Percentiles rank a stretch among this genome's conserved stretches.
phyloP scores from a whole-genome alignment of 2,888 invertebrate genomes.

The Serripes groenlandicus region DNA sequence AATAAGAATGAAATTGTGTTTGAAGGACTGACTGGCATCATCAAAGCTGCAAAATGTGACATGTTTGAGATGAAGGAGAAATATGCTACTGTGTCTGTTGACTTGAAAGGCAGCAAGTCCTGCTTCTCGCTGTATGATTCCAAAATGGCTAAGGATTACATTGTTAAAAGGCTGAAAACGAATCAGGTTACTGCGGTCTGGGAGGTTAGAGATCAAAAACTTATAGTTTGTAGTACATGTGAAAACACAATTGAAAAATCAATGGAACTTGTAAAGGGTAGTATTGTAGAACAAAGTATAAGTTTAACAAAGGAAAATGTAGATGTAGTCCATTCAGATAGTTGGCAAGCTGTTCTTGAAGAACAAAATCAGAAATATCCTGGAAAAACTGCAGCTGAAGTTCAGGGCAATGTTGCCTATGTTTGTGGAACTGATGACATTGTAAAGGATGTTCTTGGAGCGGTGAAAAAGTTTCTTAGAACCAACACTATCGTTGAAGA shows the following conservation, averaged over 20 bases:
- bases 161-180: slow-evolving; percentile 42
- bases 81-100: background rate
- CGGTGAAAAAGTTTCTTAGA: slow-evolving; percentile 47
- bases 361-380: slow-evolving; percentile 17
- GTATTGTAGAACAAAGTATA: slow-evolving; percentile 18
- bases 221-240: slow-evolving; percentile 15
- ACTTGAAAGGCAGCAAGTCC: background rate
- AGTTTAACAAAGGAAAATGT: slow-evolving; percentile 7
- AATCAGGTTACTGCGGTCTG: slow-evolving; percentile 40
- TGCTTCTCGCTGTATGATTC: slow-evolving; percentile 13
- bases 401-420: background rate
- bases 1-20: slow-evolving; percentile 51
- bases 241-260: background rate
- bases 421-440: slow-evolving; percentile 52
- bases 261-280: slow-evolving; percentile 14
- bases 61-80: slow-evolving; percentile 42
- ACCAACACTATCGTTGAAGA: slow-evolving; percentile 51
- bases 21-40: slow-evolving; percentile 36
- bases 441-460: slow-evolving; percentile 24
- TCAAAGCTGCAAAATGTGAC: slow-evolving; percentile 34
- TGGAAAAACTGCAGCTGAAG: slow-evolving; percentile 9
- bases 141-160: slow-evolving; percentile 34
- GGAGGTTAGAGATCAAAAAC: slow-evolving; percentile 29
- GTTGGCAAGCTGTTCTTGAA: slow-evolving; percentile 24
- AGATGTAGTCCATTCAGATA: slow-evolving; percentile 13